phyloP scores from a whole-genome alignment of 2,888 invertebrate genomes.

The Notodonta ziczac region DNA sequence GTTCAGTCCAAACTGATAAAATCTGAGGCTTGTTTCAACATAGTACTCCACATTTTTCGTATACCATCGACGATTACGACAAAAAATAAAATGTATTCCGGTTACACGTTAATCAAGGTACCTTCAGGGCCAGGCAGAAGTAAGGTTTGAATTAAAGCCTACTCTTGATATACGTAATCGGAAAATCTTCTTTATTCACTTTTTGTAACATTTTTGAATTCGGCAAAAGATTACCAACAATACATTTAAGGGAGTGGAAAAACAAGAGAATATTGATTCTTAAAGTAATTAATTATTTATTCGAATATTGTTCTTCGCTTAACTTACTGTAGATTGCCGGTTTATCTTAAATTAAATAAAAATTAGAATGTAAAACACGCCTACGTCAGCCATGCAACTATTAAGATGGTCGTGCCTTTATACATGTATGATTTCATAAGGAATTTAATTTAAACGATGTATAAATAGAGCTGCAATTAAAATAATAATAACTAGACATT shows the following conservation, averaged over 20 bases:
- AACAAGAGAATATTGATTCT: too few species aligned
- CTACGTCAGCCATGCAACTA: too few species aligned
- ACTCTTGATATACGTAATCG: too few species aligned
- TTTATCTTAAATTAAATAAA: too few species aligned
- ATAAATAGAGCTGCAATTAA: slow-evolving; percentile 1
- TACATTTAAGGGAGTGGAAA: too few species aligned
- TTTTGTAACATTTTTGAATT: too few species aligned
- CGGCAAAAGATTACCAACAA: too few species aligned
- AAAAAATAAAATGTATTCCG: slow-evolving; percentile 20
- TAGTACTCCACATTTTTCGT: slow-evolving; percentile 5
- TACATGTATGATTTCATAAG: slow-evolving; percentile 5
- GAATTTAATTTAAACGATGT: background rate
- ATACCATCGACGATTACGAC: slow-evolving; percentile 13
- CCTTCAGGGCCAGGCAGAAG: background rate
- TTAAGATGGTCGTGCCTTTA: background rate
- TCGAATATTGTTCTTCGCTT: too few species aligned
- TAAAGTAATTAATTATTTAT: too few species aligned
- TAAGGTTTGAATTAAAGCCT: background rate
- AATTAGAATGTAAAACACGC: too few species aligned
- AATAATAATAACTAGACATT: background rate
- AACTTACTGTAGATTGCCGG: too few species aligned
- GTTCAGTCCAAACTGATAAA: background rate
- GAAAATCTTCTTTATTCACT: too few species aligned
- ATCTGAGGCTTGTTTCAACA: background rate
- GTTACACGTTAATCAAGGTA: slow-evolving; percentile 23